Evolutionary conservation across 2,888 invertebrate genomes (phyloP), one percentile per base, ranked within the genome.

Genomic region (Nomada fucata): DNA sequence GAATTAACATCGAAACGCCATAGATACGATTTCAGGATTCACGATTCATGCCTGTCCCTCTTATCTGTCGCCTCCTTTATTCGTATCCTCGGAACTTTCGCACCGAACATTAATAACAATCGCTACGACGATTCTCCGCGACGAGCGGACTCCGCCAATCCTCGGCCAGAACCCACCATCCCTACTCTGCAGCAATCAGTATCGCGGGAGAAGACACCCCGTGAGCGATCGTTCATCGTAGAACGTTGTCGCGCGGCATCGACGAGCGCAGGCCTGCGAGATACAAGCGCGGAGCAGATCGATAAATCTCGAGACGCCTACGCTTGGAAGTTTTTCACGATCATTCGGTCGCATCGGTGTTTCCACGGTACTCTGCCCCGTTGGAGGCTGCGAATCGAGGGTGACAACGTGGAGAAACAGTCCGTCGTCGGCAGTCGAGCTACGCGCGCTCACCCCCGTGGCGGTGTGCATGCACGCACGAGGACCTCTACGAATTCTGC

Each of bases 401-500:
- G 47, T 23, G 18, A 42, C 52, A 42, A 13, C 13, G 67, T 67
- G 53, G 47, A 15, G 47, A 13, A 15, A 47, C 11, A 26, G 52
- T 63, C 52, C 20, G 36, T 60, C 71, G 71, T 23, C 50, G 59
- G 20, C 73, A 26, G 63, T 85, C 87, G 73, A 80, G 72, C 79
- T 76, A 72, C 82, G 84, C 76, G 77, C 76, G 61, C 76, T 70
- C 29, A 23, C 74, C 63, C 65, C 52, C 64, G 64, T 77, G 61
- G 77, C 77, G 76, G 55, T 57, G 60, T 63, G 75, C 68, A 61
- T 78, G 82, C 76, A 80, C 79, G 80, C 79, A 82, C 73, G 78
- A 73, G 76, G 77, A 72, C 84, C 79, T 73, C 85, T 76, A 85
- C 82, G 83, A 86, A 88, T 87, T 88, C 88, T 86, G 87, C 85